phyloP scores from a whole-genome alignment of 1,140 invertebrate species.

The Lucilia sericata region DNA sequence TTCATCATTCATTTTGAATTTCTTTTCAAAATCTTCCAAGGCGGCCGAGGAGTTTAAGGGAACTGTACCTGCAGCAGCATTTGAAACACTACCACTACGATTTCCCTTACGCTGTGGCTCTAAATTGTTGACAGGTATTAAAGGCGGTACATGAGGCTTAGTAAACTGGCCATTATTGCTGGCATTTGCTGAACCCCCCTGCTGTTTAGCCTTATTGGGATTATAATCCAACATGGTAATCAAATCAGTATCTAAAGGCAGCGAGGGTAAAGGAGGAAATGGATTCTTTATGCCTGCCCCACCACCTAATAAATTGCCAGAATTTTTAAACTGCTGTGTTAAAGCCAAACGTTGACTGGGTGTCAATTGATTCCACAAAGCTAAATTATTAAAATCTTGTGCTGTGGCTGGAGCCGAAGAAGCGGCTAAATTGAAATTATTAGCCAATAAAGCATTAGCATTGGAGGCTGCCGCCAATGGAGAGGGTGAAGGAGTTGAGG shows the following conservation, averaged over 20 bases:
- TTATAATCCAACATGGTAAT: constrained; percentile 66
- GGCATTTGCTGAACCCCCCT: background rate
- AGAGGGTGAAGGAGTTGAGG: constrained; percentile 32
- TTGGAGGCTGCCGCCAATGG: constrained; percentile 51
- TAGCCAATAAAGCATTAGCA: constrained; percentile 51
- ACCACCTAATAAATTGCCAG: background rate
- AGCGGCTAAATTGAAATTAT: constrained; percentile 59
- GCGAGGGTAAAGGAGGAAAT: constrained; percentile 59
- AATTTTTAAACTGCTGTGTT: constrained; percentile 61
- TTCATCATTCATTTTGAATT: constrained; percentile 66
- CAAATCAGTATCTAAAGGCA: constrained; percentile 62
- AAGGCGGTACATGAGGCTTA: constrained; percentile 61
- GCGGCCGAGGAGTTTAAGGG: constrained; percentile 61
- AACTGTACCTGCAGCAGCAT: constrained; percentile 51
- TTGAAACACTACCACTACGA: background rate
- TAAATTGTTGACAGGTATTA: constrained; percentile 42
- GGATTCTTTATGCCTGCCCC: constrained; percentile 36
- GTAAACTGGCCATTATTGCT: constrained; percentile 55
- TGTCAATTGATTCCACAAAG: constrained; percentile 63
- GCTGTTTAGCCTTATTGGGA: constrained; percentile 51
- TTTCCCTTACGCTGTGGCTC: constrained; percentile 41
- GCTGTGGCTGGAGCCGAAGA: constrained; percentile 54
- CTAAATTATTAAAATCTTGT: constrained; percentile 61
- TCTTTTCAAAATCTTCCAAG: constrained; percentile 64
- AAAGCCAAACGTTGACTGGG: constrained; percentile 58